Percentiles rank a stretch among this genome's conserved stretches.
These are phyloP conservation scores for Cataglyphis rosenhaueri DNA, from an alignment of 2,888 invertebrate species.

Conservation along the genomic window DNA sequence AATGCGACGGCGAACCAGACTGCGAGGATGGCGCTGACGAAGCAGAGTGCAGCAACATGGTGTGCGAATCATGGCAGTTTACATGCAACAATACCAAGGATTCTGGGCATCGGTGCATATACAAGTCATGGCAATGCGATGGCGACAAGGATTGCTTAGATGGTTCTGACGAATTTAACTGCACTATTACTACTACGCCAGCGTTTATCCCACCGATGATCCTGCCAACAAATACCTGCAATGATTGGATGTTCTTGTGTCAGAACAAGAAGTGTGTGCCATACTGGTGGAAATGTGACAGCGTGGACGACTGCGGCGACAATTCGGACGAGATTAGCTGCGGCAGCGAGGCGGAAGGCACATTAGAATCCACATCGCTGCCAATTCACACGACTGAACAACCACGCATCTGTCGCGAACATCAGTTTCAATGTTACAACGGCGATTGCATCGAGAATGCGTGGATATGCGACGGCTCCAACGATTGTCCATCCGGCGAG, in stretches of 20 bases:
- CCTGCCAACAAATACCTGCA: slow-evolving; percentile 86
- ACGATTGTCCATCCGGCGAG: slow-evolving; percentile 88
- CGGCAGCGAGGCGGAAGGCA: slow-evolving; percentile 74
- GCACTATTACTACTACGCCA: slow-evolving; percentile 87
- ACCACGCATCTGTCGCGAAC: slow-evolving; percentile 85
- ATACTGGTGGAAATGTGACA: slow-evolving; percentile 93
- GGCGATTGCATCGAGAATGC: slow-evolving; percentile 88
- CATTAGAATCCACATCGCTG: slow-evolving; percentile 61
- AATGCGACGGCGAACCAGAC: slow-evolving; percentile 86
- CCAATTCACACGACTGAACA: slow-evolving; percentile 67
- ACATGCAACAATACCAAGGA: slow-evolving; percentile 86
- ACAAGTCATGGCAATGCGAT: slow-evolving; percentile 93
- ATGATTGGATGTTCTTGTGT: slow-evolving; percentile 93
- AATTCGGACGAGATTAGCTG: slow-evolving; percentile 91
- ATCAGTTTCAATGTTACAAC: slow-evolving; percentile 87
- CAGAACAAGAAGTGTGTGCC: slow-evolving; percentile 90
- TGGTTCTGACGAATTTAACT: slow-evolving; percentile 91
- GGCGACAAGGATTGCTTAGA: slow-evolving; percentile 92
- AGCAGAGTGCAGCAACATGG: slow-evolving; percentile 81
- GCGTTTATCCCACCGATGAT: slow-evolving; percentile 66
- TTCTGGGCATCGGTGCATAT: slow-evolving; percentile 88
- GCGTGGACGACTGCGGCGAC: slow-evolving; percentile 91
- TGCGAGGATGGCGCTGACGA: slow-evolving; percentile 86
- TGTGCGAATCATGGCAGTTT: slow-evolving; percentile 86
- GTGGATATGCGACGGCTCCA: slow-evolving; percentile 88